These are phyloP conservation scores for Cristatella mucedo DNA, from an alignment of 2,888 invertebrate genomes.

Conservation along the genomic window DNA sequence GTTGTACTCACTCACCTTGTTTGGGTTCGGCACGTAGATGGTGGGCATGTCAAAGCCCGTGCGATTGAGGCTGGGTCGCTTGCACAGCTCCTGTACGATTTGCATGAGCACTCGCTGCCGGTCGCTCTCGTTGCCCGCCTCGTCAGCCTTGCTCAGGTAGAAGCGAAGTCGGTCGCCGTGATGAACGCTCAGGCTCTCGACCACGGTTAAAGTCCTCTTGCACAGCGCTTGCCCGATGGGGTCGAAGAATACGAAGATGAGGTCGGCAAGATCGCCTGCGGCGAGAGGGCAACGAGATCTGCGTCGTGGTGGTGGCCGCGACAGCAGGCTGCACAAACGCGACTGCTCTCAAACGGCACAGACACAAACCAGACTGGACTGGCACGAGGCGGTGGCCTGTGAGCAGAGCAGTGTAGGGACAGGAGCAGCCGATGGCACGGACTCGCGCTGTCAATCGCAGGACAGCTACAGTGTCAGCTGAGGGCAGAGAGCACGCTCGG, in stretches of 20 bases:
- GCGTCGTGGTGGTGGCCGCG: too few relatives aligned
- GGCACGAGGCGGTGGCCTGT: too few relatives aligned
- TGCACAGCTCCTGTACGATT: constrained; percentile 47
- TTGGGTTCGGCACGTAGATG: constrained; percentile 43
- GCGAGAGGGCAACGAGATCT: constrained; percentile 4
- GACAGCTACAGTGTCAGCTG: too few relatives aligned
- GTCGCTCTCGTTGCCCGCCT: constrained; percentile 45
- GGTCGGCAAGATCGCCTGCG: constrained; percentile 40
- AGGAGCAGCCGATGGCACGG: too few relatives aligned
- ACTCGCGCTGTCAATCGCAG: too few relatives aligned
- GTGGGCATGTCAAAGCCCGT: constrained; percentile 47
- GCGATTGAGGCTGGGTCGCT: constrained; percentile 44
- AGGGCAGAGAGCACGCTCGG: too few relatives aligned
- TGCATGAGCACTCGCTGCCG: constrained; percentile 47
- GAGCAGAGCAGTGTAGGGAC: too few relatives aligned
- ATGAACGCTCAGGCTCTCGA: constrained; percentile 42
- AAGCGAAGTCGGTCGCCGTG: constrained; percentile 44
- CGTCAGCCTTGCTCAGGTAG: constrained; percentile 46
- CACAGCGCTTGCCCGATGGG: constrained; percentile 47
- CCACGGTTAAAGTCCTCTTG: constrained; percentile 44
- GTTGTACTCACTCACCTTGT: constrained; percentile 39
- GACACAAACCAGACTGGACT: too few relatives aligned
- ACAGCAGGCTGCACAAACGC: too few relatives aligned
- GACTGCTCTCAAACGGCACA: too few relatives aligned
- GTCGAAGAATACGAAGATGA: constrained; percentile 48